Base-by-base conservation (phyloP, 1,140 invertebrate genomes). In the Dendroctonus ponderosae region DNA sequence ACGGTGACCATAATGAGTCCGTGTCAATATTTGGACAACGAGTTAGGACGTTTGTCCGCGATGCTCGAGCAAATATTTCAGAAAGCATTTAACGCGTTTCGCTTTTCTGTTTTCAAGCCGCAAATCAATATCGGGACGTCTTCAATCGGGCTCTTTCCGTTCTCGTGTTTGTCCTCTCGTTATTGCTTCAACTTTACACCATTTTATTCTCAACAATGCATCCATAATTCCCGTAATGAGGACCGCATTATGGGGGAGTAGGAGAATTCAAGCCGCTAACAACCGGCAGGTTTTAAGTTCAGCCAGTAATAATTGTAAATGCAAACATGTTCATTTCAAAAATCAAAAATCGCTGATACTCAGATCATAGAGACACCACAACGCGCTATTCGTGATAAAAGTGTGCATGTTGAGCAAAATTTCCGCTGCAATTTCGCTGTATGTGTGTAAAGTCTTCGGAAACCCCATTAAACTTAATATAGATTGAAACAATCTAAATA, bases 1-100 rank as follows among this genome's bases (percentile, higher is more conserved):
- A 59, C 49, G 44, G 60, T 53, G 50, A 62, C 60, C 60, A 62
- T 53, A 62, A 52, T 62, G 60, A 62, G 40, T 51, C 40, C 48
- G 12, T 42, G 60, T 62, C 60, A 62, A 62, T 62, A 62, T 62
- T 62, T 62, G 50, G 14, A 7, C 9, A 62, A 50, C 39, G 9
- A 52, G 60, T 62, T 52, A 62, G 43, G 49, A 53, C 52, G 49
- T 62, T 62, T 59, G 49, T 39, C 2, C 9, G 48, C 12, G 46
- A 11, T 59, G 38, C 49, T 37, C 38, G 48, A 42, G 49, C 60
- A 62, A 62, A 62, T 52, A 62, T 62, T 62, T 62, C 12, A 40
- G 26, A 60, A 60, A 59, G 58, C 48, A 48, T 60, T 60, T 60
- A 48, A 50, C 58, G 58, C 58, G n/a, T 50, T 60, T 60, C 48